These are phyloP conservation scores for Virgularia gustaviana DNA, from an alignment of 92 coral and sea anemone genomes.

Conservation along the genomic window DNA sequence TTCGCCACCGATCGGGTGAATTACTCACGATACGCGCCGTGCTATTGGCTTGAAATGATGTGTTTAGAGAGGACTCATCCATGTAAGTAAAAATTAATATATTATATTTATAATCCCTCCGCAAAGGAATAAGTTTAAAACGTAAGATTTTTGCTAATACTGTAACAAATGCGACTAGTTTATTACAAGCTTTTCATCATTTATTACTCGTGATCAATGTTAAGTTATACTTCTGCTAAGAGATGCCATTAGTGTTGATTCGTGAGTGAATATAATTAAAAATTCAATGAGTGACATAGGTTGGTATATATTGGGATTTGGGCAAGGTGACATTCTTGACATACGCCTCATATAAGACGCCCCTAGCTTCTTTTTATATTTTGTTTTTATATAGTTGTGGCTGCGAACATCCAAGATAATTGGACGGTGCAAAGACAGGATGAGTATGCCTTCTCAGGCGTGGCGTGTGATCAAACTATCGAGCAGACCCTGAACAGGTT, in stretches of 20 bases:
- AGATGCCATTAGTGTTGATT: no score
- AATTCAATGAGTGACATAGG: background rate
- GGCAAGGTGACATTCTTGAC: no score
- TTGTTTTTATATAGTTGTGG: background rate
- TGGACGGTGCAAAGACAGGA: conserved; percentile 15
- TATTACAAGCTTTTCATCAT: no score
- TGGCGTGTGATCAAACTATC: conserved; percentile 20
- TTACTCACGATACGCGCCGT: conserved; percentile 21
- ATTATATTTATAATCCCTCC: no score
- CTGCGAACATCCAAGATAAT: background rate
- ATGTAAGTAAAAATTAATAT: conserved; percentile 14
- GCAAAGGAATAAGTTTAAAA: no score
- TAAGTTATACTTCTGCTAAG: background rate
- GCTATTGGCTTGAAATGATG: conserved; percentile 28
- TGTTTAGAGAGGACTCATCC: conserved; percentile 26
- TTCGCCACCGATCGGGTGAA: conserved; percentile 20
- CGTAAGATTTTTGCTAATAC: no score
- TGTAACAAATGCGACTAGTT: no score
- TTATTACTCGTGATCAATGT: background rate
- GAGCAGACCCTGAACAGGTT: conserved; percentile 7
- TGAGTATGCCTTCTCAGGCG: conserved; percentile 3
- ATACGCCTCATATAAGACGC: no score
- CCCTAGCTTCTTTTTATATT: background rate
- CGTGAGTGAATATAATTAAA: background rate
- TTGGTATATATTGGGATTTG: no score